phyloP scores from a whole-genome alignment of 2,888 invertebrate species.

The Chaetogeoica ovagalla region DNA sequence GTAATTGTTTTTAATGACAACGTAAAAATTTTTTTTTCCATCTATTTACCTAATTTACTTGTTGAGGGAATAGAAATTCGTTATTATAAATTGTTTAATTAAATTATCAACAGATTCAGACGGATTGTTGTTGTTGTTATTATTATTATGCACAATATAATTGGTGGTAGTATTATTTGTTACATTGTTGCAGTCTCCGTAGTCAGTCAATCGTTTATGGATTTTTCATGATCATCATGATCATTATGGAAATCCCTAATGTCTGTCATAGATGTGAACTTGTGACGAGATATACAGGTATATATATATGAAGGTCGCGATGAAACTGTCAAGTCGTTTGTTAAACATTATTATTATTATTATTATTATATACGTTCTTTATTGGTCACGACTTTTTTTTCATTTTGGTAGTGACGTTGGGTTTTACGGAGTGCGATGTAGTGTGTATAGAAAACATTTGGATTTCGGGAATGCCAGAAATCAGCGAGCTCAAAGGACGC shows the following conservation, averaged over 20 bases:
- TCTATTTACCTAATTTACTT: no score
- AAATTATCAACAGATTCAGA: no score
- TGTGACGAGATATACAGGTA: slow-evolving; percentile 20
- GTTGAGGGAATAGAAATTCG: no score
- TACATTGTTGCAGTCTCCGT: slow-evolving; percentile 1
- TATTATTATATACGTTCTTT: slow-evolving; percentile 24
- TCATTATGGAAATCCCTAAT: slow-evolving; percentile 47
- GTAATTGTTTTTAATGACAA: no score
- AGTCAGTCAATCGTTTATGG: slow-evolving; percentile 12
- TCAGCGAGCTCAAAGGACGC: not conserved
- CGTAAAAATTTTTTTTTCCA: no score
- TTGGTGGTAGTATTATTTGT: not conserved
- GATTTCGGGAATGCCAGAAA: slow-evolving; percentile 24
- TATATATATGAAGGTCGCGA: slow-evolving; percentile 26
- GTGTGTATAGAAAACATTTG: slow-evolving; percentile 7
- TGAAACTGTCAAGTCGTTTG: slow-evolving; percentile 25
- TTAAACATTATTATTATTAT: slow-evolving; percentile 5
- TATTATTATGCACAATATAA: no score
- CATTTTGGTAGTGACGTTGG: slow-evolving; percentile 34
- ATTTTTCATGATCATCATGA: no score
- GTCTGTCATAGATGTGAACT: not conserved
- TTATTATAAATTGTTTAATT: no score
- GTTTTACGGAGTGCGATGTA: not conserved
- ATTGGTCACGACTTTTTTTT: slow-evolving; percentile 41
- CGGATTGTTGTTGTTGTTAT: no score